Evolutionary conservation across 2,888 invertebrate species (phyloP).

Genomic region (Heliconius ethilla): DNA sequence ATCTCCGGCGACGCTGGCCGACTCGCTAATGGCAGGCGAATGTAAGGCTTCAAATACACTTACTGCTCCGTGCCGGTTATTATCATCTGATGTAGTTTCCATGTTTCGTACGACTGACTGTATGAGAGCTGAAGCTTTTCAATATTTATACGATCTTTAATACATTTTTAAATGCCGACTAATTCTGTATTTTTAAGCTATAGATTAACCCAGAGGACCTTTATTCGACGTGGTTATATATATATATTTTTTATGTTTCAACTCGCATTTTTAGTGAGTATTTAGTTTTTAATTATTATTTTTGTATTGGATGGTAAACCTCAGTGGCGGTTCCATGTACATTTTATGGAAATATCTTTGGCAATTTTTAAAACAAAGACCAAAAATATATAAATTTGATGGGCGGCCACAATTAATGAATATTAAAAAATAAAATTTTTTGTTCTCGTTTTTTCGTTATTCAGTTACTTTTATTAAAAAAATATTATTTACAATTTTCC

Average conservation of each 20-base stretch:
- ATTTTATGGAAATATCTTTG: no score
- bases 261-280: background rate
- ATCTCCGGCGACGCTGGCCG: conserved; percentile 68
- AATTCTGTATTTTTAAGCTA: background rate
- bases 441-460: no score
- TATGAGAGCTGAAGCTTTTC: conserved; percentile 5
- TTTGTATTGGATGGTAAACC: background rate
- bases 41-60: conserved; percentile 44
- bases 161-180: background rate
- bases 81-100: conserved; percentile 36
- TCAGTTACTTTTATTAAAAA: background rate
- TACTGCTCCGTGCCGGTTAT: conserved; percentile 30
- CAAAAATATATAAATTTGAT: no score
- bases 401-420: no score
- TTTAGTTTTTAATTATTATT: background rate
- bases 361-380: no score
- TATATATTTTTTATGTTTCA: background rate
- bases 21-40: conserved; percentile 59
- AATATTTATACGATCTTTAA: background rate
- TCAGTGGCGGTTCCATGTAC: background rate
- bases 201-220: background rate
- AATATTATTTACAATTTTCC: background rate
- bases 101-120: conserved; percentile 14
- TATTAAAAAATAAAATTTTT: no score
- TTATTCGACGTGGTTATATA: background rate